phyloP scores from a whole-genome alignment of 92 coral and sea anemone species.

The Umimayanthus chanpuru region DNA sequence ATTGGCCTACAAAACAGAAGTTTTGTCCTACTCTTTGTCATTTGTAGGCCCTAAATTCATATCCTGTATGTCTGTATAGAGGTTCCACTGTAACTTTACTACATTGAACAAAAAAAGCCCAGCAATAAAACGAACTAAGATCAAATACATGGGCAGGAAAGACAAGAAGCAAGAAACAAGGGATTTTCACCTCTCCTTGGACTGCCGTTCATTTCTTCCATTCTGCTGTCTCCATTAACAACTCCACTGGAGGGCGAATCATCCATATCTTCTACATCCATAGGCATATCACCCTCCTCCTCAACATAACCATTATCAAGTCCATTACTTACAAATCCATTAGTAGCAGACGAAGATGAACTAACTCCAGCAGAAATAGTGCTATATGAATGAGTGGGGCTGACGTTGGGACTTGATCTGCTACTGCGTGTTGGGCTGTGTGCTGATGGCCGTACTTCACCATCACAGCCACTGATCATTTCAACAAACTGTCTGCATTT shows the following conservation, averaged over 20 bases:
- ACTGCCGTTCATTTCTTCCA: constrained; percentile 74
- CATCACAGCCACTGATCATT: constrained; percentile 97
- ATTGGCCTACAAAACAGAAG: too few species aligned
- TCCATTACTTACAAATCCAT: constrained; percentile 91
- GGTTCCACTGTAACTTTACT: not conserved
- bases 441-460: constrained; percentile 94
- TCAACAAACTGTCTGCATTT: constrained; percentile 99
- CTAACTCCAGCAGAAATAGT: constrained; percentile 72
- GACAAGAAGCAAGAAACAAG: too few species aligned
- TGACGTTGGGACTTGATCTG: constrained; percentile 93
- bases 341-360: constrained; percentile 74
- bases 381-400: constrained; percentile 96
- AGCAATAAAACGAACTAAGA: not conserved
- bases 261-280: constrained; percentile 92
- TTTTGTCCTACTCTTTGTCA: too few species aligned
- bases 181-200: constrained; percentile 81
- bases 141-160: not conserved
- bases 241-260: constrained; percentile 71
- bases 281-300: constrained; percentile 78
- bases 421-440: constrained; percentile 86
- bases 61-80: not conserved
- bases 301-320: constrained; percentile 90
- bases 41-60: too few species aligned
- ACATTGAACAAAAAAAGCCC: not conserved
- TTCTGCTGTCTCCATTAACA: constrained; percentile 81